phyloP scores from a whole-genome alignment of 2,888 invertebrate genomes.

The Napeogenes sylphis region DNA sequence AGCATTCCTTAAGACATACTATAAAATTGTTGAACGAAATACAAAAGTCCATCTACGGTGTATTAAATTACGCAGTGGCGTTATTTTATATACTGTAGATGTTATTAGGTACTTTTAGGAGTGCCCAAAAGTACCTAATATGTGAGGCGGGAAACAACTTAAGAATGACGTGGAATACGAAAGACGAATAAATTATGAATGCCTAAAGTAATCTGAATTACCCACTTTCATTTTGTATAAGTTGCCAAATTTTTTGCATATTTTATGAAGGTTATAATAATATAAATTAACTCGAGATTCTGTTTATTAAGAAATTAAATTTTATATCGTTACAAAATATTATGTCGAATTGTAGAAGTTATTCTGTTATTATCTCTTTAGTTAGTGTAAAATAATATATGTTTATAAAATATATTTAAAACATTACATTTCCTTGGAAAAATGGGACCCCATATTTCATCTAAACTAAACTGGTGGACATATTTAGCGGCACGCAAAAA shows the following conservation, averaged over 20 bases:
- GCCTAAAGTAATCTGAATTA: slow-evolving; percentile 4
- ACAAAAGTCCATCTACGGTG: slow-evolving; percentile 14
- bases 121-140: slow-evolving; percentile 12
- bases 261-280: neutral
- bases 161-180: slow-evolving; percentile 14
- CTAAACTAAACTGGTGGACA: too few relatives aligned
- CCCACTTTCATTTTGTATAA: neutral
- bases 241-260: neutral
- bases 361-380: too few relatives aligned
- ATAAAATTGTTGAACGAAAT: slow-evolving; percentile 11
- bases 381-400: too few relatives aligned
- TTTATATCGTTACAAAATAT: neutral
- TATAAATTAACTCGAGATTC: too few relatives aligned
- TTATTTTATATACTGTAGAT: too few relatives aligned
- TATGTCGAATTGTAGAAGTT: too few relatives aligned
- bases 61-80: slow-evolving; percentile 16
- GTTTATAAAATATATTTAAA: too few relatives aligned
- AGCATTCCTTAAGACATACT: slow-evolving; percentile 7
- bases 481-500: too few relatives aligned
- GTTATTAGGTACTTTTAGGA: too few relatives aligned
- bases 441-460: too few relatives aligned
- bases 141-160: slow-evolving; percentile 13
- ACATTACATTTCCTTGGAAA: too few relatives aligned
- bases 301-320: too few relatives aligned
- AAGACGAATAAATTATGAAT: slow-evolving; percentile 13